These are phyloP conservation scores for Pandion haliaetus DNA, from an alignment of 2,113 vertebrate genomes.

Conservation along the genomic window DNA sequence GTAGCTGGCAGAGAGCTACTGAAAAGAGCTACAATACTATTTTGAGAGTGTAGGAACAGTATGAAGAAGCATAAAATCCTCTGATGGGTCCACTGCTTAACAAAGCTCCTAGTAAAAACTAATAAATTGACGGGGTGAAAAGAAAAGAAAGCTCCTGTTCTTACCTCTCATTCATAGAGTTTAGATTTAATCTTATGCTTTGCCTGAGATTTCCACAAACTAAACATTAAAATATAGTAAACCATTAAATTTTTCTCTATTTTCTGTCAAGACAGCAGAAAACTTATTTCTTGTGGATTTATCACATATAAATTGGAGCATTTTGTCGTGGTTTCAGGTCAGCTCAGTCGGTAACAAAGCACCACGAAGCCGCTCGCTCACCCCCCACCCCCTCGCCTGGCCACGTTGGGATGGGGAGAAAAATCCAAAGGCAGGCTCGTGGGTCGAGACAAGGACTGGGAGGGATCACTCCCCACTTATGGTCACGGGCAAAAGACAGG, in stretches of 20 bases:
- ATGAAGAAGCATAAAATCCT: background rate
- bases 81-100: background rate
- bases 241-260: background rate
- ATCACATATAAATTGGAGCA: background rate
- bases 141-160: background rate
- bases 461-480: too few species aligned
- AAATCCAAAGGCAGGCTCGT: too few species aligned
- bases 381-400: too few species aligned
- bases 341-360: too few species aligned
- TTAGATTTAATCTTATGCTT: background rate
- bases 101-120: background rate
- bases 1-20: background rate
- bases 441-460: too few species aligned
- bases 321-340: too few species aligned
- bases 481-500: too few species aligned
- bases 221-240: background rate
- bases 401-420: too few species aligned
- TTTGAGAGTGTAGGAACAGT: background rate
- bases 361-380: too few species aligned
- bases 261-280: background rate
- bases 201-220: background rate
- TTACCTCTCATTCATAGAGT: background rate
- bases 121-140: background rate
- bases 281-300: background rate
- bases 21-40: background rate